These are phyloP conservation scores for Hippocampus zosterae DNA, from an alignment of 2,113 vertebrate genomes.

Conservation along the genomic window DNA sequence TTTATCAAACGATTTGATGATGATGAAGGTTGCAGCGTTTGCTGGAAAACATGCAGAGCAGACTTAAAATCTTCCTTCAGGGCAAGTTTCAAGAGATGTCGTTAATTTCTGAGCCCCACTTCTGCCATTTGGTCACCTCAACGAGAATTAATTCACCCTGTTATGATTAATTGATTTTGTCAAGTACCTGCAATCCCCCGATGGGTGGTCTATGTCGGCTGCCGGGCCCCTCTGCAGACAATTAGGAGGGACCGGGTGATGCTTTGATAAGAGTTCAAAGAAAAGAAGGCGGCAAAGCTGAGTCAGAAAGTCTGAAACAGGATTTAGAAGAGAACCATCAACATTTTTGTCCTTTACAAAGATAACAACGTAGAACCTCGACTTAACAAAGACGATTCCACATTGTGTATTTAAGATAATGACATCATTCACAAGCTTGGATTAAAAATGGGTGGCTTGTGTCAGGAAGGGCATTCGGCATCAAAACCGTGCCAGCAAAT, in stretches of 20 bases:
- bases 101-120: not conserved
- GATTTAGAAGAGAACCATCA: not conserved
- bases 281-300: constrained; percentile 8
- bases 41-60: too few species aligned
- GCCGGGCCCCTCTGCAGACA: constrained; percentile 15
- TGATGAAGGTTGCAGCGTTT: too few species aligned
- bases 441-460: not conserved
- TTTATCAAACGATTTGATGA: not conserved
- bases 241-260: constrained; percentile 1
- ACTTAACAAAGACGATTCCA: not conserved
- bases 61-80: not conserved
- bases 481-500: not conserved
- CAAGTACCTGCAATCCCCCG: not conserved
- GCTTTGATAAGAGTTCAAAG: constrained; percentile 29
- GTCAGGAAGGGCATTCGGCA: not conserved
- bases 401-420: too few species aligned
- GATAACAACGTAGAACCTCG: not conserved
- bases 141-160: not conserved
- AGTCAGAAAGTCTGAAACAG: constrained; percentile 9
- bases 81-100: not conserved
- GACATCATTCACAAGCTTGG: not conserved
- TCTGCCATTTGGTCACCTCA: not conserved
- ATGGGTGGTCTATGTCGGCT: not conserved
- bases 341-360: not conserved
- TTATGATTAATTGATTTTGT: not conserved